phyloP scores from a whole-genome alignment of 2,797 vertebrate genomes.

The Tachyglossus aculeatus region DNA sequence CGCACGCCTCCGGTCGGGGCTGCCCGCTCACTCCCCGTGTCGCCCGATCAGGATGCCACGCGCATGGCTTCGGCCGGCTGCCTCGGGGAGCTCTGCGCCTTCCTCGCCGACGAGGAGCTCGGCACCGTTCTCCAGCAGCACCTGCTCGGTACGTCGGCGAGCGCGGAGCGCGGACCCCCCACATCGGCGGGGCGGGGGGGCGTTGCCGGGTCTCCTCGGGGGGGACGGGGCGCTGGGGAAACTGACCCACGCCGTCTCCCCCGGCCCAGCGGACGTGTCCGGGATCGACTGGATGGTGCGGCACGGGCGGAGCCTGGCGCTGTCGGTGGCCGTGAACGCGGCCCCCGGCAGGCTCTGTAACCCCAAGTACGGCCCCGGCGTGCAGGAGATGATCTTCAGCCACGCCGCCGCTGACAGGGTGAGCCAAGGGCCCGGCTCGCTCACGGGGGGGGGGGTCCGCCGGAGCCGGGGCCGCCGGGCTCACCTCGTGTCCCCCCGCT shows the following conservation, averaged over 20 bases:
- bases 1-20: not conserved
- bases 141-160: slow-evolving; percentile 81
- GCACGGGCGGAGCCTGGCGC: slow-evolving; percentile 91
- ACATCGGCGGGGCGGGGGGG: no score
- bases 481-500: not conserved
- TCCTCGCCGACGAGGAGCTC: slow-evolving; percentile 93
- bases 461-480: not conserved
- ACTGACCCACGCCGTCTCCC: not conserved
- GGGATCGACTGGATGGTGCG: slow-evolving; percentile 99
- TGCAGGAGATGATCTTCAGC: slow-evolving; percentile 86
- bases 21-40: not conserved
- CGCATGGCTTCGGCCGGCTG: slow-evolving; percentile 95
- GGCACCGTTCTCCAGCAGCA: slow-evolving; percentile 85
- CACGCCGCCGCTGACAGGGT: slow-evolving; percentile 93
- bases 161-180: not conserved
- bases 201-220: no score
- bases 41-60: slow-evolving; percentile 86
- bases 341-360: slow-evolving; percentile 85
- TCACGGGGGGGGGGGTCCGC: fast-evolving
- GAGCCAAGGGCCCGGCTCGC: slow-evolving; percentile 42
- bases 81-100: slow-evolving; percentile 91
- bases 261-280: slow-evolving; percentile 84
- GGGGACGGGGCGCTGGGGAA: no score
- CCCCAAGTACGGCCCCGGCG: slow-evolving; percentile 79
- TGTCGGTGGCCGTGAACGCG: slow-evolving; percentile 87